phyloP scores from a whole-genome alignment of 2,888 invertebrate genomes.

The Sipunculus nudus region DNA sequence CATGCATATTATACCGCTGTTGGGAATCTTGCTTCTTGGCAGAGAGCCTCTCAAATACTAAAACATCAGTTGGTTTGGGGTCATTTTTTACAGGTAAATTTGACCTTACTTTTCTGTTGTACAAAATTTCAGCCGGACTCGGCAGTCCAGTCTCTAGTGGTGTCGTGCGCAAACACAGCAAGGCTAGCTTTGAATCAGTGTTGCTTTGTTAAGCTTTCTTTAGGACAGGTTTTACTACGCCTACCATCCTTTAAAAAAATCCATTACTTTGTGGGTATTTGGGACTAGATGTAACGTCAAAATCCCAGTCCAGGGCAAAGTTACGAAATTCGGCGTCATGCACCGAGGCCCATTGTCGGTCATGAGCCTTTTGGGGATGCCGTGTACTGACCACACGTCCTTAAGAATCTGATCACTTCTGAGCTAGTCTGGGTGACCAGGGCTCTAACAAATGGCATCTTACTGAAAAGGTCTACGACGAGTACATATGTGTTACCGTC shows the following conservation, averaged over 20 bases:
- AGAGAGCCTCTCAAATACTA: no score
- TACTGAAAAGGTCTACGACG: conserved; percentile 3
- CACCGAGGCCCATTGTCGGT: conserved; percentile 9
- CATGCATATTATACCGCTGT: no score
- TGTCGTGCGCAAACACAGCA: neutral
- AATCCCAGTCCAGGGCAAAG: conserved; percentile 5
- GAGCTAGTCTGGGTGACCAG: neutral
- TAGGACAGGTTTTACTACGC: neutral
- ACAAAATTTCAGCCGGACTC: conserved; percentile 3
- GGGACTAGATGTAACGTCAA: conserved; percentile 9
- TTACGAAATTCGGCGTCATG: neutral
- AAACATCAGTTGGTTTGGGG: no score
- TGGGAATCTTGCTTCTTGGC: no score
- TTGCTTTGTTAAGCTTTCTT: neutral
- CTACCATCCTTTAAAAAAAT: conserved; percentile 9
- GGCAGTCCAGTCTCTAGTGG: neutral
- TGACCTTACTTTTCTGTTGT: neutral
- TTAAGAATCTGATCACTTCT: neutral
- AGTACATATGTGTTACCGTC: neutral
- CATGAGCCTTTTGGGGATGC: neutral
- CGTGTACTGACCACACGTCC: conserved; percentile 3
- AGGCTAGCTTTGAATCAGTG: neutral
- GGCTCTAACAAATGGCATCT: neutral
- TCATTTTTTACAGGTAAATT: neutral
- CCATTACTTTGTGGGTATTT: conserved; percentile 9